Percentiles rank a stretch among this genome's conserved stretches.
Evolutionary conservation across 2,888 invertebrate species (phyloP).

Genomic region (Abscondita cerata): DNA sequence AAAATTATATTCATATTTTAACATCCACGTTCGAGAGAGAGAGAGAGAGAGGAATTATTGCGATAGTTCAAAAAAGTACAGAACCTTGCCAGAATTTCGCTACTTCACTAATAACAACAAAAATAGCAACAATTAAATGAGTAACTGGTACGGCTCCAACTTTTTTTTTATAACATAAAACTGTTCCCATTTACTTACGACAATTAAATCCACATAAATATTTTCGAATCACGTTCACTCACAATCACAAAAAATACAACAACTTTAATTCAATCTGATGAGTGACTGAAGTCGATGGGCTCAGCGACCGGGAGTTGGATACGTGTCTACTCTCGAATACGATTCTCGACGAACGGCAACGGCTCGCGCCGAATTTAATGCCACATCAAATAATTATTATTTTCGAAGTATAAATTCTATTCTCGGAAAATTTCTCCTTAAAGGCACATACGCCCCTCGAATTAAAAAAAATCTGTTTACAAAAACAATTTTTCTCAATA

Average conservation of each 20-base stretch:
- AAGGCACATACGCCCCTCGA: neutral
- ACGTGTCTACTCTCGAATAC: conserved; percentile 30
- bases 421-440: neutral
- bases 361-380: conserved; percentile 20
- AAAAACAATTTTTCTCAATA: neutral
- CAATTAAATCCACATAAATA: conserved; percentile 28
- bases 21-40: conserved; percentile 1
- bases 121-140: neutral
- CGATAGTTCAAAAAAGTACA: conserved; percentile 1
- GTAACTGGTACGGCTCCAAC: neutral
- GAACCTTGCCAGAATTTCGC: conserved; percentile 4
- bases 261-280: conserved; percentile 12
- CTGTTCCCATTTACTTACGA: conserved; percentile 19
- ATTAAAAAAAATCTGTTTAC: neutral
- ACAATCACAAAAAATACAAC: conserved; percentile 18
- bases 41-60: neutral
- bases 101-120: no score
- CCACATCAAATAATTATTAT: conserved; percentile 15
- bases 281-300: conserved; percentile 34
- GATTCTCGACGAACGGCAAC: conserved; percentile 15
- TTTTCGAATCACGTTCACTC: conserved; percentile 28
- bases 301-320: conserved; percentile 36
- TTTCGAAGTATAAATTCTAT: conserved; percentile 11
- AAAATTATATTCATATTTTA: neutral
- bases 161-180: no score